These are phyloP conservation scores for Tylochromis polylepis DNA, from an alignment of 2,113 vertebrate species.

Conservation along the genomic window DNA sequence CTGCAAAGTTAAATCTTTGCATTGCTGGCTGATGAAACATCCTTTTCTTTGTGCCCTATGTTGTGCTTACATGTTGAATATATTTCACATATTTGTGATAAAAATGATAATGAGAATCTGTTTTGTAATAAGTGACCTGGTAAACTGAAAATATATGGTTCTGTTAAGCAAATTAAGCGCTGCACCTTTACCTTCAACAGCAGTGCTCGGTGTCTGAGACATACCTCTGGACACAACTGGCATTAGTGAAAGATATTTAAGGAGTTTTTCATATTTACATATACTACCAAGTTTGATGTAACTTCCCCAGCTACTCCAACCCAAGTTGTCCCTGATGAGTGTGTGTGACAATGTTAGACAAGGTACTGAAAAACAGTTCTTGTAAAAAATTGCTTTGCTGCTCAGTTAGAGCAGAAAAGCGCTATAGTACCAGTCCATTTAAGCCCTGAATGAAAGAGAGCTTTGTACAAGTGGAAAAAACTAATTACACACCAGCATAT, in stretches of 20 bases:
- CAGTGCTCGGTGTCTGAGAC: background rate
- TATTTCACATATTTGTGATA: background rate
- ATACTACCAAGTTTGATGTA: background rate
- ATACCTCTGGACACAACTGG: background rate
- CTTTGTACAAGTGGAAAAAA: background rate
- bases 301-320: background rate
- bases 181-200: background rate
- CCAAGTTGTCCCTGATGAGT: background rate
- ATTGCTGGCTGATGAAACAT: background rate
- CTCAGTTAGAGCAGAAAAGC: background rate
- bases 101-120: background rate
- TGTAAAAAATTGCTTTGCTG: background rate
- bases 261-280: background rate
- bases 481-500: background rate
- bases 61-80: background rate
- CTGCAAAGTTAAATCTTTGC: background rate
- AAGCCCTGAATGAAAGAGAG: background rate
- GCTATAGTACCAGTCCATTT: background rate
- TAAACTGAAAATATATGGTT: background rate
- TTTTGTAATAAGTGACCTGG: background rate
- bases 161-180: background rate
- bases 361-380: background rate
- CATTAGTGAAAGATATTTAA: background rate
- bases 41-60: background rate
- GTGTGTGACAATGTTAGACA: background rate